Conservation (phyloP, 2,797 vertebrate genomes). For the Xenops minutus region DNA sequence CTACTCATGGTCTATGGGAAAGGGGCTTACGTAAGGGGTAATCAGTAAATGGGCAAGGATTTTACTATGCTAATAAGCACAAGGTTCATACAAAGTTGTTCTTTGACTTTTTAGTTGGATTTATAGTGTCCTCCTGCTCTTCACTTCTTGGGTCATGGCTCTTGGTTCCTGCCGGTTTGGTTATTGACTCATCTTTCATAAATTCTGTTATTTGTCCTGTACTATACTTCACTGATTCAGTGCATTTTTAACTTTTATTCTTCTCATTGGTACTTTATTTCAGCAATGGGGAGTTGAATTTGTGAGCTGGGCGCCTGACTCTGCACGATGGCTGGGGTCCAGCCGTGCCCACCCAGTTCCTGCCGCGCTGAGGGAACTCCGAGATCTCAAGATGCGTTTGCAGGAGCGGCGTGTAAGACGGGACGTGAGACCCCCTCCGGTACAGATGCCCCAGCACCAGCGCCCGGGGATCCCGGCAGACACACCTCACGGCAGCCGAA, state of each 20-base stretch:
- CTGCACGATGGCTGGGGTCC: background rate
- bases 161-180: background rate
- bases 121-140: background rate
- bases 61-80: background rate
- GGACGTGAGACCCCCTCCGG: background rate
- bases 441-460: background rate
- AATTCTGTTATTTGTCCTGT: background rate
- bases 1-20: background rate
- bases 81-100: background rate
- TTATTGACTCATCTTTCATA: background rate
- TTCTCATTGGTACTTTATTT: background rate
- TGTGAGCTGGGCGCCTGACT: too few species aligned
- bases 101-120: background rate
- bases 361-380: background rate
- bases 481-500: background rate
- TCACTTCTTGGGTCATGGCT: background rate
- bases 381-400: background rate
- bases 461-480: too few species aligned
- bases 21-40: background rate
- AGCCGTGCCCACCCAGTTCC: too few species aligned
- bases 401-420: background rate
- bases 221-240: too few species aligned
- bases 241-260: background rate
- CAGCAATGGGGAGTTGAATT: background rate
- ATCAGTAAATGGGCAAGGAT: background rate